Evolutionary conservation across 2,113 vertebrate genomes (phyloP).

Genomic region (mouse (Mus musculus)): DNA sequence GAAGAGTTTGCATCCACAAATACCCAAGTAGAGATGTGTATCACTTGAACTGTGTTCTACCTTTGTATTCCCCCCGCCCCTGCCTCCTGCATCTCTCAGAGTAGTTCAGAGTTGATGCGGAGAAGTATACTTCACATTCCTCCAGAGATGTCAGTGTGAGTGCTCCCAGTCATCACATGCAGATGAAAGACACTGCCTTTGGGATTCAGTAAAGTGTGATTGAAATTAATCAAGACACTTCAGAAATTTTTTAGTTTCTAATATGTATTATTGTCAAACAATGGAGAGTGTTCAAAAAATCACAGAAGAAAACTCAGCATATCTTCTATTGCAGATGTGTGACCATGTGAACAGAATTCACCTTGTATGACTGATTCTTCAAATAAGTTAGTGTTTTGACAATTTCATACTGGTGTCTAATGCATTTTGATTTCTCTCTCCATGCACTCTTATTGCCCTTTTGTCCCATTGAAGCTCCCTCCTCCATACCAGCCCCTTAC

Average conservation of each 20-base stretch:
- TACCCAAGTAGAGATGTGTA: not conserved
- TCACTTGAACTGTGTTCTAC: not conserved
- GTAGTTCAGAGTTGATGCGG: not conserved
- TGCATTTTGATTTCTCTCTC: not conserved
- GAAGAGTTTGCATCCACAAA: constrained; percentile 38
- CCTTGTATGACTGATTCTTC: not conserved
- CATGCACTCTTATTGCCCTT: too few species aligned
- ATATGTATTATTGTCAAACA: too few species aligned
- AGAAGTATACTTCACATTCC: not conserved
- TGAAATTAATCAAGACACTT: constrained; percentile 41
- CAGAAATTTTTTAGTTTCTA: not conserved
- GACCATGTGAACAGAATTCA: not conserved
- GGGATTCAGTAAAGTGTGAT: not conserved
- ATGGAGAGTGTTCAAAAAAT: not conserved
- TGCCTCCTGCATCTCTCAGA: not conserved
- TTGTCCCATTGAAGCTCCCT: not conserved
- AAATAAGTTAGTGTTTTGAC: not conserved
- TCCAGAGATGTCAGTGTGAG: not conserved
- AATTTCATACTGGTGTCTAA: not conserved
- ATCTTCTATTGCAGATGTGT: too few species aligned
- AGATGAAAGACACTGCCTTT: not conserved
- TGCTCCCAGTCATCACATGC: not conserved
- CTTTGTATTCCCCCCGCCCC: not conserved
- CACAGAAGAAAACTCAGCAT: not conserved
- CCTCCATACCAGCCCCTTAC: not conserved